Evolutionary conservation across 2,888 invertebrate genomes (phyloP).

Genomic region (Aspidiotus destructor): DNA sequence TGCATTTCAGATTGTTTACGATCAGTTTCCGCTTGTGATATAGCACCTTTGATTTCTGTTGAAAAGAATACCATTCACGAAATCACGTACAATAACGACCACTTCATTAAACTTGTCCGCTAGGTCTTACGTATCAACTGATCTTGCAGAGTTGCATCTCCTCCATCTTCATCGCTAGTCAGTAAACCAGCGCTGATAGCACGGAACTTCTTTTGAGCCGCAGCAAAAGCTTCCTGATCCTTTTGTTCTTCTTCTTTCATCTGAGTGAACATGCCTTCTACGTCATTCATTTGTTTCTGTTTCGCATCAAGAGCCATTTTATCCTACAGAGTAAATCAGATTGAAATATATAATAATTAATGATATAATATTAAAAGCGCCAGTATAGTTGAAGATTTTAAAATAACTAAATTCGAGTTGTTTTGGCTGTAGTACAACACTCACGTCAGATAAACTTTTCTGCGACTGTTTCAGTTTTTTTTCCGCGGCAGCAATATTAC

Average conservation of each 20-base stretch:
- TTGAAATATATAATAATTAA: neutral
- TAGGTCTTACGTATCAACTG: conserved; percentile 62
- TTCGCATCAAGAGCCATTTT: conserved; percentile 52
- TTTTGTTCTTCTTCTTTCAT: conserved; percentile 57
- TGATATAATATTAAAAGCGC: neutral
- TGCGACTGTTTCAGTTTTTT: conserved; percentile 58
- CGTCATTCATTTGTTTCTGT: conserved; percentile 51
- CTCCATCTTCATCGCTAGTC: conserved; percentile 60
- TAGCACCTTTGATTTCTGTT: conserved; percentile 62
- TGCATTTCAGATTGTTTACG: conserved; percentile 69
- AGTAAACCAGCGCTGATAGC: conserved; percentile 74
- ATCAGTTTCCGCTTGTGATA: conserved; percentile 67
- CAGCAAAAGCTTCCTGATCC: conserved; percentile 57
- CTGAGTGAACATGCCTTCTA: conserved; percentile 55
- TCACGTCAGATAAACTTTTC: conserved; percentile 55
- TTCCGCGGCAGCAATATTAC: conserved; percentile 56
- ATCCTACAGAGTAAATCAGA: conserved; percentile 43
- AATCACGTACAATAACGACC: too few relatives aligned
- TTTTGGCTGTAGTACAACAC: neutral
- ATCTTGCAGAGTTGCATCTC: conserved; percentile 74
- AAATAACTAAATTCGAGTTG: neutral
- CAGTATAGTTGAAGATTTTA: too few relatives aligned
- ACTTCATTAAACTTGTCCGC: neutral
- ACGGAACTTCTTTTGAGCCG: conserved; percentile 69
- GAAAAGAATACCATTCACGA: neutral